Evolutionary conservation across 2,888 invertebrate species (phyloP).

Genomic region (Petrolisthes cinctipes): DNA sequence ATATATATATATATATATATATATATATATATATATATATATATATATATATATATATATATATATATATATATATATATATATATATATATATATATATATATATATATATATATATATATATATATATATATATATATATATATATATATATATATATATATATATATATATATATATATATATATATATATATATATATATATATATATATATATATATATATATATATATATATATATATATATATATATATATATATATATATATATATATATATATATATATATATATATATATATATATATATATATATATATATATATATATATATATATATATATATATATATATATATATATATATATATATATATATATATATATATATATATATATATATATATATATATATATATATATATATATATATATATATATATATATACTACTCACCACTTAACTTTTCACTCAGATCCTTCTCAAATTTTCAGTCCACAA

Average conservation of each 20-base stretch:
- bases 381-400: conserved; percentile 46
- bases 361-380: conserved; percentile 52
- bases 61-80: conserved; percentile 25
- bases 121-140: conserved; percentile 42
- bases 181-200: too few relatives aligned
- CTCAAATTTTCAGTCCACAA: too few relatives aligned
- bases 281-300: too few relatives aligned
- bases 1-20: background rate
- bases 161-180: conserved; percentile 51
- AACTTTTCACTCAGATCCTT: too few relatives aligned
- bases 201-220: too few relatives aligned
- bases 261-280: too few relatives aligned
- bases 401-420: conserved; percentile 44
- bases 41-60: conserved; percentile 3
- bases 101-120: conserved; percentile 45
- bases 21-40: background rate
- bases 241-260: too few relatives aligned
- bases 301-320: too few relatives aligned
- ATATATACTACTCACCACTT: too few relatives aligned
- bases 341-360: too few relatives aligned
- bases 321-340: too few relatives aligned
- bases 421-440: conserved; percentile 29
- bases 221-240: too few relatives aligned
- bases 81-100: conserved; percentile 32
- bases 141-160: conserved; percentile 49